Evolutionary conservation across 2,113 vertebrate species (phyloP).

Genomic region (Podiceps cristatus): DNA sequence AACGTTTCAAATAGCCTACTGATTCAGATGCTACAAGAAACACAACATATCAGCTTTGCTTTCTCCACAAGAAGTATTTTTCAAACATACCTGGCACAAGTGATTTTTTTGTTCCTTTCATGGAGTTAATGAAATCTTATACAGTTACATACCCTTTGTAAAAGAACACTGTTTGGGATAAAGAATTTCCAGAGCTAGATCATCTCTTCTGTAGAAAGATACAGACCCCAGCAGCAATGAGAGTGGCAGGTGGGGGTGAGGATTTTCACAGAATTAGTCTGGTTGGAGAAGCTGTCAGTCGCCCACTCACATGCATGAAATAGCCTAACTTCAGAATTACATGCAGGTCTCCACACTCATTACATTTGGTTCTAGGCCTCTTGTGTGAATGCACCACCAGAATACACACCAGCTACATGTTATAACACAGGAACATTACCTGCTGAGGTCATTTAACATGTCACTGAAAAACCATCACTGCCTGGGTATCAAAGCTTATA

Average conservation of each 20-base stretch:
- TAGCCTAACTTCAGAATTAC: neutral
- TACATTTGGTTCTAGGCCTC: neutral
- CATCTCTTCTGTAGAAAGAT: neutral
- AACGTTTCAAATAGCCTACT: neutral
- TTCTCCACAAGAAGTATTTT: neutral
- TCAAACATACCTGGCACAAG: neutral
- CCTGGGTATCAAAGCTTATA: neutral
- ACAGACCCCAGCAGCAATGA: fast-evolving
- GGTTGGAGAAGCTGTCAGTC: fast-evolving
- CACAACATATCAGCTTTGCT: neutral
- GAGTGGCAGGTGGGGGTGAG: neutral
- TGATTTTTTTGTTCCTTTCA: neutral
- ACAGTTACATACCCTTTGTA: neutral
- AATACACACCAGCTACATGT: neutral
- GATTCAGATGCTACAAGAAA: neutral
- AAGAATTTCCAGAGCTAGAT: neutral
- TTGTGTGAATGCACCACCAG: neutral
- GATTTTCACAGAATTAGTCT: neutral
- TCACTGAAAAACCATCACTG: neutral
- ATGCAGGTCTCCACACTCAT: neutral
- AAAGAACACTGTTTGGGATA: neutral
- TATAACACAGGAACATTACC: neutral
- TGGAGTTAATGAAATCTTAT: neutral
- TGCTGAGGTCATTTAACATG: neutral
- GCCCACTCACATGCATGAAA: neutral